These are phyloP conservation scores for Zosterops japonicus DNA, from an alignment of 2,113 vertebrate species.

Conservation along the genomic window DNA sequence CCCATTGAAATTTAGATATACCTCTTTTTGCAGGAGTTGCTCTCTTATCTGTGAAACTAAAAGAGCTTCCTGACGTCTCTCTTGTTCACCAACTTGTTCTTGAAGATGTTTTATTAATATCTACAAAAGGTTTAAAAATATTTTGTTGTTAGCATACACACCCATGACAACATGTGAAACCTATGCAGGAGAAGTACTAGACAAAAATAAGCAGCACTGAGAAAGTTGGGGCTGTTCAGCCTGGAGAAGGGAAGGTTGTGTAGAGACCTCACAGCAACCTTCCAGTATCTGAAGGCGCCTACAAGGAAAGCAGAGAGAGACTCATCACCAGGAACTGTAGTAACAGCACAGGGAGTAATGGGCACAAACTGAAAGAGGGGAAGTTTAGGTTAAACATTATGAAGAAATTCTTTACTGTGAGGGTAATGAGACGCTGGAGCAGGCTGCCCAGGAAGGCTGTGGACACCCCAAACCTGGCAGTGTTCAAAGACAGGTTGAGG, in stretches of 20 bases:
- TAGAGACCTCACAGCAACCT: neutral
- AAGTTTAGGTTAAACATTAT: neutral
- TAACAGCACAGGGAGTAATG: neutral
- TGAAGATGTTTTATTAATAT: slow-evolving; percentile 84
- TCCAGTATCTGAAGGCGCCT: neutral
- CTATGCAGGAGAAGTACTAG: neutral
- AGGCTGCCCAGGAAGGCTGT: neutral
- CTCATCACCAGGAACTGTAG: neutral
- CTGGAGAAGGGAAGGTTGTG: neutral
- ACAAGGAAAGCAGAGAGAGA: neutral
- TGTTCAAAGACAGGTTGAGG: neutral
- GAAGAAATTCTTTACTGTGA: neutral
- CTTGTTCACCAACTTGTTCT: slow-evolving; percentile 82
- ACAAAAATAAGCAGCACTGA: neutral
- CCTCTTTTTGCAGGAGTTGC: slow-evolving; percentile 85
- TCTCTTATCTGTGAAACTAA: slow-evolving; percentile 81
- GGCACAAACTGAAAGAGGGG: rapidly evolving
- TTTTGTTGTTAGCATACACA: neutral
- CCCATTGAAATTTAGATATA: slow-evolving; percentile 19
- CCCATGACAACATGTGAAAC: neutral
- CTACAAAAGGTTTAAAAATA: slow-evolving; percentile 67
- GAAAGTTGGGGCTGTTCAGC: neutral
- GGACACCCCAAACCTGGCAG: neutral
- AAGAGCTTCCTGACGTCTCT: slow-evolving; percentile 80
- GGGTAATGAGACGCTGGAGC: neutral